These are phyloP conservation scores for Sinopyrophorus schimmeli DNA, from an alignment of 2,888 invertebrate genomes.

Conservation along the genomic window DNA sequence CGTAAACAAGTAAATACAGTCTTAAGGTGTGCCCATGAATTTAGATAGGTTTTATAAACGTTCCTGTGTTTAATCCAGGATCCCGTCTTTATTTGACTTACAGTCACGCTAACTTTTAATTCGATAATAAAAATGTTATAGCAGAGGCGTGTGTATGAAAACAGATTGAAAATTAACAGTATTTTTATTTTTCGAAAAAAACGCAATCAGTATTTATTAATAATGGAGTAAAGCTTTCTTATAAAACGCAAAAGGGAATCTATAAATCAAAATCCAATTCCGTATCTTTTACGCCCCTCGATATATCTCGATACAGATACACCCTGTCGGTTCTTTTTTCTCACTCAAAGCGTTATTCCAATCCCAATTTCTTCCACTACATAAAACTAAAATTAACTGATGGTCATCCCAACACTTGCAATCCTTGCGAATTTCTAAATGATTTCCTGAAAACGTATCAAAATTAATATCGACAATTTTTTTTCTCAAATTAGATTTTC, in stretches of 20 bases:
- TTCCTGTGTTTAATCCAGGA: conserved; percentile 15
- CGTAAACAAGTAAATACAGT: conserved; percentile 25
- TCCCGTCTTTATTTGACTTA: conserved; percentile 29
- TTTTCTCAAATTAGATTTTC: too few relatives aligned
- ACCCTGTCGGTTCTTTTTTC: conserved; percentile 33
- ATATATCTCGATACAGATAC: conserved; percentile 39
- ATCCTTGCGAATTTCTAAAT: conserved; percentile 13
- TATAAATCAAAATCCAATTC: conserved; percentile 45
- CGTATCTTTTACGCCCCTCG: conserved; percentile 42
- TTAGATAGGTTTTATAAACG: conserved; percentile 48
- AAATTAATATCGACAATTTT: too few relatives aligned
- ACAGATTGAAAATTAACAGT: conserved; percentile 53
- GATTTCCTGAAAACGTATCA: too few relatives aligned
- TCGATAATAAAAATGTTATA: conserved; percentile 51
- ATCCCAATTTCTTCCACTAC: conserved; percentile 37
- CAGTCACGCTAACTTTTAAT: conserved; percentile 47
- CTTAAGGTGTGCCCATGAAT: conserved; percentile 52
- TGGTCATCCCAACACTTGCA: conserved; percentile 25
- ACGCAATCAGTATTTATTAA: conserved; percentile 6
- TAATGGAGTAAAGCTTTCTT: conserved; percentile 1
- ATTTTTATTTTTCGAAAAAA: conserved; percentile 22
- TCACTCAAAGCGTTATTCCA: conserved; percentile 30
- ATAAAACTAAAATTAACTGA: conserved; percentile 36
- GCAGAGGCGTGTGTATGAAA: conserved; percentile 52
- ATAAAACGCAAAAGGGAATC: conserved; percentile 8